Evolutionary conservation across 2,888 invertebrate genomes (phyloP), one percentile per base, ranked within the genome.

Genomic region (Chydorus sphaericus): DNA sequence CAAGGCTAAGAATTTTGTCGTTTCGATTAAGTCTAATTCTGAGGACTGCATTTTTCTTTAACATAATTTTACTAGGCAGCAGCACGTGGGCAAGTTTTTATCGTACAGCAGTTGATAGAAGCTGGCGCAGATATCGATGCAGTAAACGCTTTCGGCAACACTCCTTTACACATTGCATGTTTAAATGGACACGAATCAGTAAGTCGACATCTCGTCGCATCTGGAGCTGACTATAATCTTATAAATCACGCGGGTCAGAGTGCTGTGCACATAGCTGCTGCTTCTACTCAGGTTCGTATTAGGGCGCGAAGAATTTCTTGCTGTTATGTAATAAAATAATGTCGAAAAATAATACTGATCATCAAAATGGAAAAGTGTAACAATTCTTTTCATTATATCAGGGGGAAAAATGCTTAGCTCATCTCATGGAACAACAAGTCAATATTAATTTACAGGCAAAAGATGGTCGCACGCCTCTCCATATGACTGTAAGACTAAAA

Each of bases 41-140:
- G 10, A 39, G 16, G n/a, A 39, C 8, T 39, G 5, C 3, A 39
- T n/a, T 16, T 14, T 8, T 5, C 8, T 10, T 28, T 36, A 5
- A 79, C 80, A 5, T 78, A 81, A 1, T 67, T 81, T 53, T 80
- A 81, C 65, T 76, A 77, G 11, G 78, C 79, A 3, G 75, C 76
- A 5, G 76, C 77, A 31, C 73, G 74, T 61, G 79, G 78, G 61
- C 72, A 73, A 59, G 67, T 70, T 26, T 69, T 62, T 62, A 66
- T 68, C 58, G 72, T 69, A 16, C 66, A 67, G 56, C 62, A 72
- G 33, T 66, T 81, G 49, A 64, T 81, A 38, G 72, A 74, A 56
- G 66, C 70, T 16, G 76, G 76, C 1, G 77, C 77, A 1, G 75
- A 79, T 58, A 70, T 77, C 2, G 75, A 80, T 62, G 73, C 74